Percentiles rank a stretch among this genome's conserved stretches.
Evolutionary conservation across 2,113 vertebrate species (phyloP).

Genomic region (Sinocyclocheilus anshuiensis): DNA sequence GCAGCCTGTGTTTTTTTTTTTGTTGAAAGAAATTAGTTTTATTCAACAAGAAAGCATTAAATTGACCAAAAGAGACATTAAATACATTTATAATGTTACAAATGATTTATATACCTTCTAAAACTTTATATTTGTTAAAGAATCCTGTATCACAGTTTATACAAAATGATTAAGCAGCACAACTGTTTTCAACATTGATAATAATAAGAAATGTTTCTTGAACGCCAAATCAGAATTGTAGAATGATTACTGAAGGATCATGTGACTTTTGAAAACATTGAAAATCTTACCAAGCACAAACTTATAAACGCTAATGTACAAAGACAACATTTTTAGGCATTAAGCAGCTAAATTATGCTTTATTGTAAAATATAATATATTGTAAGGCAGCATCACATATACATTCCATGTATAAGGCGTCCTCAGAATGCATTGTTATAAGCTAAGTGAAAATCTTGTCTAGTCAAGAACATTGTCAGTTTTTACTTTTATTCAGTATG

Average conservation of each 20-base stretch:
- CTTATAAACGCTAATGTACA: background rate
- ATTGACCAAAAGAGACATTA: background rate
- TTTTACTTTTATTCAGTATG: background rate
- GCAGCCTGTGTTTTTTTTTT: background rate
- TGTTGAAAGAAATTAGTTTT: background rate
- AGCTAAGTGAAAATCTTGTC: background rate
- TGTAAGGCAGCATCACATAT: background rate
- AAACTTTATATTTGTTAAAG: background rate
- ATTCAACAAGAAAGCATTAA: background rate
- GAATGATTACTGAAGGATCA: background rate
- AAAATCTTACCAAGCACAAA: background rate
- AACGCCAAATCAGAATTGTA: background rate
- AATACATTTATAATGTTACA: background rate
- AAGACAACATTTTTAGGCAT: background rate
- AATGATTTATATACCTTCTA: background rate
- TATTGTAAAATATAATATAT: background rate
- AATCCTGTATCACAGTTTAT: background rate
- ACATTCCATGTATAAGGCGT: background rate
- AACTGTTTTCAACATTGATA: background rate
- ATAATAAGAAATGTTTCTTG: background rate
- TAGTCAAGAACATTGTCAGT: background rate
- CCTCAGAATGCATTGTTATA: background rate
- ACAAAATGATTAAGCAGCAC: background rate
- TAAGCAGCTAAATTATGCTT: background rate
- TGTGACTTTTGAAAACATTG: background rate